phyloP scores from a whole-genome alignment of 37 sponge, comb jelly and placozoan species.

The Beroe forskalii region DNA sequence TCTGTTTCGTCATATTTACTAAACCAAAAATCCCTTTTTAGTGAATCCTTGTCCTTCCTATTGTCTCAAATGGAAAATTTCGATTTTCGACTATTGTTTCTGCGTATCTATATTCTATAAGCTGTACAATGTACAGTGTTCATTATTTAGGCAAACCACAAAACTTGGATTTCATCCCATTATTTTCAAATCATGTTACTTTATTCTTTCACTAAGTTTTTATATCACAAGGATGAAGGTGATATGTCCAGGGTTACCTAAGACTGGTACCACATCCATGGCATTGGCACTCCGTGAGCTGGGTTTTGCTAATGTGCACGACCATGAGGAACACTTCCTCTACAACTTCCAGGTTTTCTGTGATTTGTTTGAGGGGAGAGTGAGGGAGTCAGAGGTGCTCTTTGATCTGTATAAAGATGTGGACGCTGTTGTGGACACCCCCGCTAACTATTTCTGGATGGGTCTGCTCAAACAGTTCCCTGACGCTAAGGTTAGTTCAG shows the following conservation, averaged over 20 bases:
- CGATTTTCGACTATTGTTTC: too few species aligned
- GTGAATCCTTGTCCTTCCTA: too few species aligned
- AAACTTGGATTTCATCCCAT: too few species aligned
- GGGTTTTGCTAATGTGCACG: neutral
- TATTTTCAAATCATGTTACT: too few species aligned
- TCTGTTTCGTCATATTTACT: too few species aligned
- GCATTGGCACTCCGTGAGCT: neutral
- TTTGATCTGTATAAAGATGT: neutral
- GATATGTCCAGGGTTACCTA: neutral
- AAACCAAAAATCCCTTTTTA: too few species aligned
- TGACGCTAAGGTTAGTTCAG: neutral
- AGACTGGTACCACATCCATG: neutral
- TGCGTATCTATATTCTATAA: too few species aligned
- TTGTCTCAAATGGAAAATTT: too few species aligned
- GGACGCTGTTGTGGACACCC: neutral
- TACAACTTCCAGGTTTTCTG: neutral
- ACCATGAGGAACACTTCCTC: neutral
- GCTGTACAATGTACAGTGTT: too few species aligned
- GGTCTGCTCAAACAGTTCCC: neutral
- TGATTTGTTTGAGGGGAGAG: neutral
- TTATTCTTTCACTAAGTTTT: too few species aligned
- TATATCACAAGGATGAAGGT: neutral
- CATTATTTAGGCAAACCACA: too few species aligned
- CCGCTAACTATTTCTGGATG: neutral
- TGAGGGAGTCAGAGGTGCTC: neutral